Percentiles rank a stretch among this genome's conserved stretches.
Conservation (phyloP, 1,140 invertebrate species). For the Drepana arcuata region DNA sequence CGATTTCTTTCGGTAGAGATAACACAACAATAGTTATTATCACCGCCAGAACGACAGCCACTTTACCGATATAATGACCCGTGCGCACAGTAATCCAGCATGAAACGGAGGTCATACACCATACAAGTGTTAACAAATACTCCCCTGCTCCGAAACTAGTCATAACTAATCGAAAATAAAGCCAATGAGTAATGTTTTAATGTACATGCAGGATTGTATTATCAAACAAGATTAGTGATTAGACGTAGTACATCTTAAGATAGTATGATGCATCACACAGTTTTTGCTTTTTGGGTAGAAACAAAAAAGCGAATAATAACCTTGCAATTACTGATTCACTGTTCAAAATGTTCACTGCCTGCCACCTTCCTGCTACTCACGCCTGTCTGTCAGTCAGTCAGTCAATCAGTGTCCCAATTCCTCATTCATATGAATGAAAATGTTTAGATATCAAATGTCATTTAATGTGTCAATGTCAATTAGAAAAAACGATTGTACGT, state of each 20-base stretch:
- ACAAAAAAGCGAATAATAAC: not conserved
- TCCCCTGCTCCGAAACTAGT: constrained; percentile 49
- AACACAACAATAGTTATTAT: constrained; percentile 46
- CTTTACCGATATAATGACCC: constrained; percentile 53
- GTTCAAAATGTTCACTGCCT: too few species aligned
- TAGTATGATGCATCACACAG: not conserved
- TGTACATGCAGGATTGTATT: not conserved
- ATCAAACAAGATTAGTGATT: not conserved
- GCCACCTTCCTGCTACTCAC: too few species aligned
- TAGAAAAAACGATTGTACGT: too few species aligned
- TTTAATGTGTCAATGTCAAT: too few species aligned
- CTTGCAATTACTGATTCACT: not conserved
- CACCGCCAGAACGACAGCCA: constrained; percentile 33
- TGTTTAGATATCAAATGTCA: too few species aligned
- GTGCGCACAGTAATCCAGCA: constrained; percentile 56
- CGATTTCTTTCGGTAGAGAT: constrained; percentile 42
- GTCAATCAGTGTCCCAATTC: too few species aligned
- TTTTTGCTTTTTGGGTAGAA: too few species aligned
- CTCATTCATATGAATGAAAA: too few species aligned
- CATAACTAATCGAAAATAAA: constrained; percentile 26
- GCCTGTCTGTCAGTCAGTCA: too few species aligned
- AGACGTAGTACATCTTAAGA: too few species aligned
- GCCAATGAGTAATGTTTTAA: constrained; percentile 1
- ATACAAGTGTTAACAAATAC: constrained; percentile 51
- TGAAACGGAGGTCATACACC: constrained; percentile 47